Evolutionary conservation across 2,797 vertebrate species (phyloP).

Genomic region (Sternotherus odoratus): DNA sequence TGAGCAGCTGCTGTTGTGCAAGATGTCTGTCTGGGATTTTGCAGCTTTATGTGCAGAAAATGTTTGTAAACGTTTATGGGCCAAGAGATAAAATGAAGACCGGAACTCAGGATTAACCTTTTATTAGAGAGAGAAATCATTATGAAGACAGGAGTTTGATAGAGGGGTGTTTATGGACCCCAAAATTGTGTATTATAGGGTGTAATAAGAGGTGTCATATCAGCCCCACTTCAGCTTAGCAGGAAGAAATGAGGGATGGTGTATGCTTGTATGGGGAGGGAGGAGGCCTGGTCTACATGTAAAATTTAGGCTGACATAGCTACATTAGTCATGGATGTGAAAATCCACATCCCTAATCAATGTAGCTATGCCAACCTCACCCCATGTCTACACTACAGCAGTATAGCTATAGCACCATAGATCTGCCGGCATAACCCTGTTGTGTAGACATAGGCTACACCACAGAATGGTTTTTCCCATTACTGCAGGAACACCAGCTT

Average conservation of each 20-base stretch:
- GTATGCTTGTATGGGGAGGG: not conserved
- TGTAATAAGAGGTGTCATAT: not conserved
- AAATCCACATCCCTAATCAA: too few species aligned
- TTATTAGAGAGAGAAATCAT: conserved; percentile 15
- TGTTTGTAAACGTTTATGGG: conserved; percentile 7
- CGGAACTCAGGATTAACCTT: conserved; percentile 42
- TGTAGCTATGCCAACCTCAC: too few species aligned
- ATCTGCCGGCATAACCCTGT: too few species aligned
- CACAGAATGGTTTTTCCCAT: too few species aligned
- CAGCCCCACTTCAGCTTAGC: not conserved
- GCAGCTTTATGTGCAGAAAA: conserved; percentile 45
- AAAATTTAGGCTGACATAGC: too few species aligned
- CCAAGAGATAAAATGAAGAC: conserved; percentile 63
- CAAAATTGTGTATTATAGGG: not conserved
- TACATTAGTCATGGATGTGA: too few species aligned
- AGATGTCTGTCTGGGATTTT: conserved; percentile 5
- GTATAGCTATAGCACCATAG: too few species aligned
- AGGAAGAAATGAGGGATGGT: not conserved
- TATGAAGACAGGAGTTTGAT: conserved; percentile 3
- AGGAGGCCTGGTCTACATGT: not conserved
- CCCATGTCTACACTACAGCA: too few species aligned
- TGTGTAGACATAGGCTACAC: too few species aligned
- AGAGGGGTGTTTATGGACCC: conserved; percentile 20
- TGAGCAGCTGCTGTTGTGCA: conserved; percentile 61
- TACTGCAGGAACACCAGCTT: too few species aligned